Conservation (phyloP, 2,113 vertebrate species). For the Formicarius rufipectus region DNA sequence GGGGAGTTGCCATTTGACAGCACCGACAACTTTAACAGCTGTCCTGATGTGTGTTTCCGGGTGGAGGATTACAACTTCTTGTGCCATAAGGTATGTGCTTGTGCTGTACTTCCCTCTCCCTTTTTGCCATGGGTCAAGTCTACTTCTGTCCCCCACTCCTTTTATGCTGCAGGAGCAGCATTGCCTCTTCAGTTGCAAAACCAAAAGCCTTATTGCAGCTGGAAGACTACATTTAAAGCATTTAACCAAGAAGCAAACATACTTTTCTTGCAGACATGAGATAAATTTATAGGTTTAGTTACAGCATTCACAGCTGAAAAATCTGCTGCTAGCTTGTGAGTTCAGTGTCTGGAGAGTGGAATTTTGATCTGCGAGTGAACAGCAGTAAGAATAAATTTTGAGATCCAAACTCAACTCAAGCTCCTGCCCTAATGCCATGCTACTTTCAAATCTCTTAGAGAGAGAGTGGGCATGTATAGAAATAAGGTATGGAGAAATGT, state of each 20-base stretch:
- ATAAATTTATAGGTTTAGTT: not conserved
- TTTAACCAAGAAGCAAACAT: not conserved
- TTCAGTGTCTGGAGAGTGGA: not conserved
- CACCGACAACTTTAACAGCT: constrained; percentile 85
- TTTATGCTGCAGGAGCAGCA: not conserved
- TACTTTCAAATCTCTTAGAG: not conserved
- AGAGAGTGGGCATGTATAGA: not conserved
- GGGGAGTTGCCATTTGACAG: constrained; percentile 92
- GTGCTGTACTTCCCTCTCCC: not conserved
- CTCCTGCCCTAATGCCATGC: not conserved
- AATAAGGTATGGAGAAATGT: not conserved
- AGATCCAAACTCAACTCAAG: not conserved
- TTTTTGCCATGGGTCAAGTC: not conserved
- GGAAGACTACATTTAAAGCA: not conserved
- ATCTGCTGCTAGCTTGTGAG: not conserved
- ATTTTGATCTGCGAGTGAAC: not conserved
- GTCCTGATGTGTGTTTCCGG: constrained; percentile 90
- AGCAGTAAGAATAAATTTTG: not conserved
- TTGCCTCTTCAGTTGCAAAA: not conserved
- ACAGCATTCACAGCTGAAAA: not conserved
- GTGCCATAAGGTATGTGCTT: constrained; percentile 88
- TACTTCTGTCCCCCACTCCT: not conserved
- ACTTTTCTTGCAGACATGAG: not conserved
- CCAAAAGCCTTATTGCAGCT: not conserved
- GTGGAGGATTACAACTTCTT: constrained; percentile 86